These are phyloP conservation scores for Parochlus steinenii DNA, from an alignment of 2,888 invertebrate genomes.

Conservation along the genomic window DNA sequence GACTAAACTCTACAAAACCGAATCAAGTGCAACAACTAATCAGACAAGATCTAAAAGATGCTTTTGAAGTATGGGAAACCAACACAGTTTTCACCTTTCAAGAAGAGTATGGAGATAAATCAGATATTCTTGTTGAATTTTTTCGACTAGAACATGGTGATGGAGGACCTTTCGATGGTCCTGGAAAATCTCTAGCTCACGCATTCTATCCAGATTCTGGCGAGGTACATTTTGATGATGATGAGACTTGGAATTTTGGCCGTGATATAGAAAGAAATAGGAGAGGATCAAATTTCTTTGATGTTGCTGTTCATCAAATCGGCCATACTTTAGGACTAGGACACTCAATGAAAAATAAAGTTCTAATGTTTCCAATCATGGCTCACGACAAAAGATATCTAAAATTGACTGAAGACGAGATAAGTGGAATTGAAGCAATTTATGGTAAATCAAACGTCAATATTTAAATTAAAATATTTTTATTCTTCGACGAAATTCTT, in stretches of 20 bases:
- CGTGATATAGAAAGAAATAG: constrained; percentile 47
- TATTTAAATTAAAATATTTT: no score
- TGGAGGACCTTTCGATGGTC: neutral
- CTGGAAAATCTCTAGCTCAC: constrained; percentile 38
- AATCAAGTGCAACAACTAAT: no score
- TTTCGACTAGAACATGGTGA: constrained; percentile 6
- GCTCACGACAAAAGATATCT: no score
- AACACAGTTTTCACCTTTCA: neutral
- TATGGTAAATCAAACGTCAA: no score
- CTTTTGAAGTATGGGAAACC: constrained; percentile 1
- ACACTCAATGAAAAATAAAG: no score
- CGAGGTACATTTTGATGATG: constrained; percentile 74
- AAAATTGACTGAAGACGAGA: no score
- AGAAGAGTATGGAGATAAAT: neutral
- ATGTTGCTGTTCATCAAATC: constrained; percentile 60
- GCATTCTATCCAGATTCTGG: constrained; percentile 71
- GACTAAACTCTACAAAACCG: no score
- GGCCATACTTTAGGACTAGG: constrained; percentile 71
- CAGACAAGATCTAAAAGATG: no score
- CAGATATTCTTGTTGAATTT: constrained; percentile 8
- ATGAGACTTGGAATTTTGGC: constrained; percentile 55
- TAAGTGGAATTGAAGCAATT: no score
- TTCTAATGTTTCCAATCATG: no score
- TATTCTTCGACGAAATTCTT: no score
- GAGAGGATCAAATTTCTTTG: constrained; percentile 9